Base-by-base conservation (phyloP, 2,113 vertebrate genomes). In the Zapus hudsonius region DNA sequence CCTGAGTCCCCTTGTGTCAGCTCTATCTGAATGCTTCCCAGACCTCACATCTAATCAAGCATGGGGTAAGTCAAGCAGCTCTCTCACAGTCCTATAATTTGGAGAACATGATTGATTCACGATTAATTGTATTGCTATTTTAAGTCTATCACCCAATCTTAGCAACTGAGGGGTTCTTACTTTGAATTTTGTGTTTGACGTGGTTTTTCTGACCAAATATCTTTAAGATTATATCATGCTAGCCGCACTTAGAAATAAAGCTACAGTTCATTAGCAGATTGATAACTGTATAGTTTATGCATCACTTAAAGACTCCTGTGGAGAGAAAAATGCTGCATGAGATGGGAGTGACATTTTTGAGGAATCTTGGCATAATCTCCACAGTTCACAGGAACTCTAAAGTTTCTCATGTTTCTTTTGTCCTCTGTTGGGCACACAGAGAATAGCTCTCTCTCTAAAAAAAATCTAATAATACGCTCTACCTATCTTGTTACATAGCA, bases 131-230 rank as follows among this genome's bases (percentile, higher is more conserved):
- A 66, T 7, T 74, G 66, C 74, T 66, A 74, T 66, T 94, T 82
- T 82, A 91, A 91, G 90, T 87, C 42, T 66, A 82, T 69, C 31
- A 76, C 78, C 29, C 55, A 88, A 40, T 22, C 42, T 88, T 57
- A 73, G 57, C 52, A 87, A 91, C 42, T 72, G 29, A 76, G 10
- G 13, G 2, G 22, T 89, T 90, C 61, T 92, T 86, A 79, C 40
- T 87, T 89, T 94, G 79, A 95, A 93, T 83, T 29, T 73, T 83
- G 33, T 64, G 72, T 33, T 94, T 90, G 33, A 67, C 13, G 22
- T 88, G 83, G 93, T 84, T 27, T 91, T 95, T 95, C 78, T 92
- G 93, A 92, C n/a, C 75, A 81, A 93, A 92, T 8, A 94, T 76
- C 72, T 47, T 82, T 55, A 63, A 81, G 38, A 75, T 66, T 89